Evolutionary conservation across 2,888 invertebrate species (phyloP).

Genomic region (Galeopsomyia nigrocyanea): DNA sequence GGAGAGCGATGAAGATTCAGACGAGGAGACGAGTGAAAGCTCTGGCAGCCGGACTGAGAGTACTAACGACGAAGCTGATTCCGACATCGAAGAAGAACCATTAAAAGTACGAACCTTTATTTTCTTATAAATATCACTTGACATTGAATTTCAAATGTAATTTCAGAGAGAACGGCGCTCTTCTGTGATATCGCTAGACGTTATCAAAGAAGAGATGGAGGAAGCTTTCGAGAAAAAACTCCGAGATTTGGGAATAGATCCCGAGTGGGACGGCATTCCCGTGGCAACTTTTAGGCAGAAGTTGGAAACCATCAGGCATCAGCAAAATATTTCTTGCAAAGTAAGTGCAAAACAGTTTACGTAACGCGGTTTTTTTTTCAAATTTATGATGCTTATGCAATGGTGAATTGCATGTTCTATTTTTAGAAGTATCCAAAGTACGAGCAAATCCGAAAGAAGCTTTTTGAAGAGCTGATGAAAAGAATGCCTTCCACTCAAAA

Average conservation of each 20-base stretch:
- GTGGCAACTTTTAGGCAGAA: conserved; percentile 73
- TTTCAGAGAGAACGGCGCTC: conserved; percentile 26
- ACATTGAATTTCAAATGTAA: not conserved
- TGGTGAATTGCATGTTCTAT: conserved; percentile 14
- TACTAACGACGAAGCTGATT: conserved; percentile 44
- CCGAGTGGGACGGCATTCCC: conserved; percentile 74
- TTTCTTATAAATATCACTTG: not conserved
- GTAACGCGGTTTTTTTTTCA: not conserved
- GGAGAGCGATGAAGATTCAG: conserved; percentile 34
- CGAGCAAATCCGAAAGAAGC: conserved; percentile 69
- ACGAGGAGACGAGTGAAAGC: conserved; percentile 35
- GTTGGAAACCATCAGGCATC: conserved; percentile 72
- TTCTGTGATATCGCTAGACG: conserved; percentile 46
- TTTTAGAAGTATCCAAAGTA: conserved; percentile 71
- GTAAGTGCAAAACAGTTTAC: conserved; percentile 61
- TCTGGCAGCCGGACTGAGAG: conserved; percentile 51
- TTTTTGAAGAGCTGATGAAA: conserved; percentile 69
- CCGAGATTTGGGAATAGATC: conserved; percentile 75
- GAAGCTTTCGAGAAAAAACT: conserved; percentile 71
- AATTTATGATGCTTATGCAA: not conserved
- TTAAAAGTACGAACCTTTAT: conserved; percentile 13
- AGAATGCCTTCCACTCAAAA: conserved; percentile 61
- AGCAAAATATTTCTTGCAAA: conserved; percentile 73
- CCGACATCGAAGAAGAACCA: not conserved
- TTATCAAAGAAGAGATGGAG: conserved; percentile 56